Conservation (phyloP, 1,140 invertebrate genomes). For the Mizuhopecten yessoensis region DNA sequence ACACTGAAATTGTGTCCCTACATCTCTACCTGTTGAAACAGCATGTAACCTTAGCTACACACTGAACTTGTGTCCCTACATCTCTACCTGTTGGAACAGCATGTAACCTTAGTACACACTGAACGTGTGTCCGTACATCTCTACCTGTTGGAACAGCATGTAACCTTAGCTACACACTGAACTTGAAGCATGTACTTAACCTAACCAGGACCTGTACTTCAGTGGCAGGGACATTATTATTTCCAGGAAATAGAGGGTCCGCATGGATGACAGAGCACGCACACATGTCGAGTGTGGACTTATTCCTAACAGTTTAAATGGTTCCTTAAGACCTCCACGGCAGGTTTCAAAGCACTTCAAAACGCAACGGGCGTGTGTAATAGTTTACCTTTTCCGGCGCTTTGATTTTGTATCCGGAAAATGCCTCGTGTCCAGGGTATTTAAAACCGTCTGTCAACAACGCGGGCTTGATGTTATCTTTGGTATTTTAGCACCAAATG, state of each 20-base stretch:
- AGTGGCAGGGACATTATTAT: neutral
- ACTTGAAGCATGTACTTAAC: neutral
- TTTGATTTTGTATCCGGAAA: conserved; percentile 21
- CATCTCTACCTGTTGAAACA: neutral
- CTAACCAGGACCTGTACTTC: neutral
- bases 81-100: too few relatives aligned
- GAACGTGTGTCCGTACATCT: too few relatives aligned
- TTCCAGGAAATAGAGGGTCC: neutral
- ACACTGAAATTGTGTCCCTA: too few relatives aligned
- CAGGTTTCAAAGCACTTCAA: conserved; percentile 18
- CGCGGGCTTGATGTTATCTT: neutral
- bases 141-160: neutral
- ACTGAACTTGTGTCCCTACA: too few relatives aligned
- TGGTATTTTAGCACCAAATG: neutral
- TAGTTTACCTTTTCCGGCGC: neutral
- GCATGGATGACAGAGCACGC: neutral
- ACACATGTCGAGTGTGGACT: neutral
- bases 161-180: neutral
- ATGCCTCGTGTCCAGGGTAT: neutral
- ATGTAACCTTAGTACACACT: too few relatives aligned
- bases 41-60: neutral
- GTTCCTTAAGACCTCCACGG: neutral
- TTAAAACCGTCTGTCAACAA: neutral
- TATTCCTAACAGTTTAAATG: neutral
- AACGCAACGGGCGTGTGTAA: neutral